Evolutionary conservation across 1,140 invertebrate genomes (phyloP), one percentile per base, ranked within the genome.

Genomic region (Dinoponera quadriceps): DNA sequence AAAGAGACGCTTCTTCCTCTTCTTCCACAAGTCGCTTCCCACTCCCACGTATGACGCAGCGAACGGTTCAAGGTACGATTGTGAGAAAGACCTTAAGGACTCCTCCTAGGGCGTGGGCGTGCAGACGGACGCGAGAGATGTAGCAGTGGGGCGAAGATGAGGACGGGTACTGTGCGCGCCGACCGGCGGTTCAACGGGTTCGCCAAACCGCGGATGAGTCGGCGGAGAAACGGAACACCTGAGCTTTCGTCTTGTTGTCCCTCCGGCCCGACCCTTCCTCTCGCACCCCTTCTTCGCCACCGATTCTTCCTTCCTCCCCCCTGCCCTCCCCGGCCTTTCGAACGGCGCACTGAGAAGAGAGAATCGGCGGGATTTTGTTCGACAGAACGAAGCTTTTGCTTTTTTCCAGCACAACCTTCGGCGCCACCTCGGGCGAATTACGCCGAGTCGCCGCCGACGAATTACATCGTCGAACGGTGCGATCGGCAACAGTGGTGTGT

Each of bases 221-320:
- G 54, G 57, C 77, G 38, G 51, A 89, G 90, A 90, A 91, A 90
- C 87, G 89, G 84, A 90, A 91, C 90, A 90, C 85, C 90, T 91
- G 90, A 91, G 89, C 78, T 84, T 90, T 89, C 88, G 77, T 82
- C 73, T 68, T 82, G 60, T 71, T 9, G 38, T 44, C 38, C 51
- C 83, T 77, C 65, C 73, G 29, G 48, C 54, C 49, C 20, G 60
- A 73, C 54, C 69, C 66, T 71, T 60, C 48, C 11, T 81, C 71
- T 73, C 44, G 69, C 29, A n/a, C 74, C 25, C 29, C 29, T 73
- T 77, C 29, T 73, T 77, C 65, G n/a, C 69, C 60, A 33, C 55
- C 63, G 22, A 78, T 49, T 63, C 85, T 29, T 75, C 59, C n/a
- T 75, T 29, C 38, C 55, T 68, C 25, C 44, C 44, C 73, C 49